These are phyloP conservation scores for Ptychoptera albimana DNA, from an alignment of 2,888 invertebrate genomes.

Conservation along the genomic window DNA sequence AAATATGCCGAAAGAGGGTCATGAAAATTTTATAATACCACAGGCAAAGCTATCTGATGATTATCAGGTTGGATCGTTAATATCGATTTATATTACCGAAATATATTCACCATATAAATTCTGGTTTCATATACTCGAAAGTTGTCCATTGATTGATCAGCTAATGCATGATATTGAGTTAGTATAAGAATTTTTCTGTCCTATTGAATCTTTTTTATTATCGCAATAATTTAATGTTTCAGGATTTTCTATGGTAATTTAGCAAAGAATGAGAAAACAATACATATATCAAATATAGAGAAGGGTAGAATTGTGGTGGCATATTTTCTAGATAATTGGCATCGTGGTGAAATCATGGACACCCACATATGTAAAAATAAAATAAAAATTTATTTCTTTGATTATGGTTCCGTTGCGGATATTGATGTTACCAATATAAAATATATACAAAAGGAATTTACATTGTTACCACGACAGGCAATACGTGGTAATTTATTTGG, in stretches of 20 bases:
- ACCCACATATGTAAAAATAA: constrained; percentile 10
- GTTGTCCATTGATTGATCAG: constrained; percentile 15
- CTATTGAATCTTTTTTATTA: neutral
- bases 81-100: neutral
- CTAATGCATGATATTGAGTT: constrained; percentile 21
- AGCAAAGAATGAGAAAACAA: constrained; percentile 10
- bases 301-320: constrained; percentile 20
- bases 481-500: constrained; percentile 18
- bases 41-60: too few species aligned
- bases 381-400: constrained; percentile 21
- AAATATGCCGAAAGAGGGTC: neutral
- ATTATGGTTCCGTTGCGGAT: constrained; percentile 20
- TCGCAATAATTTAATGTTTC: neutral
- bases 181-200: constrained; percentile 5
- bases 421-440: constrained; percentile 16
- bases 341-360: constrained; percentile 19
- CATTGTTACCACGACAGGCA: constrained; percentile 18
- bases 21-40: too few species aligned
- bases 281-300: constrained; percentile 16
- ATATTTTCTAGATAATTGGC: constrained; percentile 16
- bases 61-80: too few species aligned
- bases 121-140: constrained; percentile 18
- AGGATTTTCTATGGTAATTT: neutral
- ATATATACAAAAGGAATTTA: constrained; percentile 17
- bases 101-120: constrained; percentile 17